Percentiles rank a stretch among this genome's conserved stretches.
phyloP scores from a whole-genome alignment of 23 tunicate genomes.

The Trididemnum clinides region DNA sequence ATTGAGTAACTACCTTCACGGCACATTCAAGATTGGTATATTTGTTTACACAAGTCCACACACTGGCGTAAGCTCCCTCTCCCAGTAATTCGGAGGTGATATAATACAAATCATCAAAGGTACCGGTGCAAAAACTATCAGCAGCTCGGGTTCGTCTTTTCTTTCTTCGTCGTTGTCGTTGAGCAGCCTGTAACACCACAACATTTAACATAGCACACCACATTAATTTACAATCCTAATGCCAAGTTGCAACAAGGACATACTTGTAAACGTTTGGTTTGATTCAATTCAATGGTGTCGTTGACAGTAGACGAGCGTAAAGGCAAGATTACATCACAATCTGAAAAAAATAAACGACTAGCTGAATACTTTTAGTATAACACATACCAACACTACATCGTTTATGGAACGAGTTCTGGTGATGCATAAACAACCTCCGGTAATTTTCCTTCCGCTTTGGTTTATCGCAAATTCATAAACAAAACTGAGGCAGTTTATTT shows the following conservation, averaged over 20 bases:
- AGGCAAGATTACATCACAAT: slow-evolving; percentile 9
- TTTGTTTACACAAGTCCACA: slow-evolving; percentile 90
- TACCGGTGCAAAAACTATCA: slow-evolving; percentile 94
- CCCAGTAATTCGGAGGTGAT: slow-evolving; percentile 81
- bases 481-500: too few species aligned
- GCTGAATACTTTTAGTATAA: too few species aligned
- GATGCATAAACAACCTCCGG: too few species aligned
- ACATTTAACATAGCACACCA: not conserved
- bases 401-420: too few species aligned
- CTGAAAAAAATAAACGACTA: not conserved
- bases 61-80: slow-evolving; percentile 98
- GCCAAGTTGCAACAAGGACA: too few species aligned
- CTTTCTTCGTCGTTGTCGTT: slow-evolving; percentile 86
- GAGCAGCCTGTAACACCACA: slow-evolving; percentile 53
- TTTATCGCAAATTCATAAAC: too few species aligned
- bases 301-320: not conserved
- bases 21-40: slow-evolving; percentile 96
- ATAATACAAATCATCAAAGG: slow-evolving; percentile 90
- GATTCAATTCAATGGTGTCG: slow-evolving; percentile 84
- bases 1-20: slow-evolving; percentile 65
- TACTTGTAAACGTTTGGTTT: slow-evolving; percentile 73
- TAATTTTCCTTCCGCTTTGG: too few species aligned
- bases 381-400: too few species aligned
- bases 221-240: too few species aligned
- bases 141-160: slow-evolving; percentile 93